Percentiles rank a stretch among this genome's conserved stretches.
Conservation (phyloP, 2,797 vertebrate genomes). For the Chloroceryle inda region DNA sequence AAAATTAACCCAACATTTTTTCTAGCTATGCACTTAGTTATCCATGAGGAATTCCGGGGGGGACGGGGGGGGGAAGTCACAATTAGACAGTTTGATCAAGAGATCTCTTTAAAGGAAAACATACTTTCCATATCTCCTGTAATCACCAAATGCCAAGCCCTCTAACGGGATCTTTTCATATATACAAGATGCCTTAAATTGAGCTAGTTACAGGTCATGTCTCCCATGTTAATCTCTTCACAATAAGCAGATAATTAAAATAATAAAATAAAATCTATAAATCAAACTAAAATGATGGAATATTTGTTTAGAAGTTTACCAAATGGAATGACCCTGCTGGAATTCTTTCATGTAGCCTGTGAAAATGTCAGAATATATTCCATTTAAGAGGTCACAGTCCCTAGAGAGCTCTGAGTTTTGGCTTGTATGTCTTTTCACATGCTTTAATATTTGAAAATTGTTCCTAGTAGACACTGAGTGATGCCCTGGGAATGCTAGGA, state of each 20-base stretch:
- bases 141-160: conserved; percentile 60
- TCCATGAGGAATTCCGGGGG: conserved; percentile 41
- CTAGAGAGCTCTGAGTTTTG: conserved; percentile 80
- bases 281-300: conserved; percentile 72
- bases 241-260: conserved; percentile 69
- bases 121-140: conserved; percentile 60
- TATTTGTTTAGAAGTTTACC: conserved; percentile 81
- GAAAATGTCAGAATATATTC: conserved; percentile 84
- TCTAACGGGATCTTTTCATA: conserved; percentile 51
- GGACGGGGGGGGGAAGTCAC: neutral
- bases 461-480: conserved; percentile 86
- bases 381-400: conserved; percentile 80
- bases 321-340: conserved; percentile 76
- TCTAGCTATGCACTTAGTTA: conserved; percentile 34
- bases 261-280: conserved; percentile 54
- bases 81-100: conserved; percentile 44
- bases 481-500: conserved; percentile 84
- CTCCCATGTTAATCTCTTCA: conserved; percentile 72
- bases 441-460: conserved; percentile 85
- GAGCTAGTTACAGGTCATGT: conserved; percentile 57
- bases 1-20: conserved; percentile 34
- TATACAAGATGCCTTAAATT: conserved; percentile 57
- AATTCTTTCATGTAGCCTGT: conserved; percentile 83
- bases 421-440: conserved; percentile 86
- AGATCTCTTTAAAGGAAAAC: conserved; percentile 62